These are phyloP conservation scores for Anthrax anthrax DNA, from an alignment of 2,888 invertebrate species.

Conservation along the genomic window DNA sequence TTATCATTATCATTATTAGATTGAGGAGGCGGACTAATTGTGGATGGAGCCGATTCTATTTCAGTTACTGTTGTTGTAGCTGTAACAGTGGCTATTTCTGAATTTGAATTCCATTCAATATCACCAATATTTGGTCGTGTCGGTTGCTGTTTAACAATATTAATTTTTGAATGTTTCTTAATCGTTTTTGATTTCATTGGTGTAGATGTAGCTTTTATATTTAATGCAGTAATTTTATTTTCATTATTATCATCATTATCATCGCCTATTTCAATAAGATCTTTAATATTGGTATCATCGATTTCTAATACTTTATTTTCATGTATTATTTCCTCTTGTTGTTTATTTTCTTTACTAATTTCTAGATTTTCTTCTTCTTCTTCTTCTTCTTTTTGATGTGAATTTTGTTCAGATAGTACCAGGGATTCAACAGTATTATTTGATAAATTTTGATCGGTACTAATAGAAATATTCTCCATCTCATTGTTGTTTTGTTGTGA, in stretches of 20 bases:
- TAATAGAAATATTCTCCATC: too few relatives aligned
- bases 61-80: constrained; percentile 7
- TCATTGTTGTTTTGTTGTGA: too few relatives aligned
- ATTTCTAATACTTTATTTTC: too few relatives aligned
- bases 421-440: too few relatives aligned
- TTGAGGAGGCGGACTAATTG: neutral
- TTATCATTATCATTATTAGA: neutral
- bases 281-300: neutral
- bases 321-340: too few relatives aligned
- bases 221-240: constrained; percentile 4
- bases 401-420: too few relatives aligned
- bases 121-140: constrained; percentile 21
- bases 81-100: too few relatives aligned
- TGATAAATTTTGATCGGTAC: too few relatives aligned
- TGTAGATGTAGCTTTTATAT: constrained; percentile 18
- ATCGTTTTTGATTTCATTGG: constrained; percentile 36
- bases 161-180: constrained; percentile 36
- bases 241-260: neutral
- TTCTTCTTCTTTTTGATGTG: too few relatives aligned
- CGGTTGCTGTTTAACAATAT: constrained; percentile 7
- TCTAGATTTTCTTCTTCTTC: too few relatives aligned
- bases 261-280: too few relatives aligned
- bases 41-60: constrained; percentile 9
- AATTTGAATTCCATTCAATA: constrained; percentile 28
- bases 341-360: too few relatives aligned